Percentiles rank a stretch among this genome's conserved stretches.
phyloP scores from a whole-genome alignment of 1,140 invertebrate genomes.

The Drosophila repletoides region DNA sequence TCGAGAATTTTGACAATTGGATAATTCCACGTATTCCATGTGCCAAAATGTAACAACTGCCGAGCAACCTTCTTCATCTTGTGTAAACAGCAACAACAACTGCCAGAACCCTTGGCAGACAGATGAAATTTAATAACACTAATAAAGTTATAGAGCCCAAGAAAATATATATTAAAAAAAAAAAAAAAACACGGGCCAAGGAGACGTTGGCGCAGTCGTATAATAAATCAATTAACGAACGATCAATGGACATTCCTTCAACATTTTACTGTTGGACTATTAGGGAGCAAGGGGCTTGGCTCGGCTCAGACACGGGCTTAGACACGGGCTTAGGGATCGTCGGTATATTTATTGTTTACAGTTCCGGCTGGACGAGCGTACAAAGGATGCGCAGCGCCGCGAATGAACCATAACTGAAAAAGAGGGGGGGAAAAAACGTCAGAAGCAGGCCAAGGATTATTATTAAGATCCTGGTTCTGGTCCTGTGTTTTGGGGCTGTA shows the following conservation, averaged over 20 bases:
- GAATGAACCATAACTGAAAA: slow-evolving; percentile 28
- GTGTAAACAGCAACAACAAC: slow-evolving; percentile 4
- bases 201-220: slow-evolving; percentile 59
- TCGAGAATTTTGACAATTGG: not conserved
- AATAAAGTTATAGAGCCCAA: slow-evolving; percentile 59
- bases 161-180: too few relatives aligned
- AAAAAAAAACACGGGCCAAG: slow-evolving; percentile 18
- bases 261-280: slow-evolving; percentile 48
- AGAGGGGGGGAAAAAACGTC: not conserved
- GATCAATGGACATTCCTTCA: slow-evolving; percentile 37
- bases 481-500: not conserved
- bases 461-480: slow-evolving; percentile 1
- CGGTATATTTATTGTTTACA: slow-evolving; percentile 78
- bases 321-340: not conserved
- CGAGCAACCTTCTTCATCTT: slow-evolving; percentile 15
- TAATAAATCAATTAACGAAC: slow-evolving; percentile 74
- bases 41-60: slow-evolving; percentile 51
- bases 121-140: slow-evolving; percentile 74
- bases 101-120: slow-evolving; percentile 35
- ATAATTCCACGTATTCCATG: slow-evolving; percentile 50
- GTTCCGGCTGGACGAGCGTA: slow-evolving; percentile 72
- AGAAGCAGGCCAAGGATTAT: not conserved
- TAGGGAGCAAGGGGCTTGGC: slow-evolving; percentile 4
- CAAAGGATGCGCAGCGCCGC: slow-evolving; percentile 50
- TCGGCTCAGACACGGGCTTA: not conserved